Conservation (phyloP, 2,113 vertebrate species). For the Notarius lentiginosus region DNA sequence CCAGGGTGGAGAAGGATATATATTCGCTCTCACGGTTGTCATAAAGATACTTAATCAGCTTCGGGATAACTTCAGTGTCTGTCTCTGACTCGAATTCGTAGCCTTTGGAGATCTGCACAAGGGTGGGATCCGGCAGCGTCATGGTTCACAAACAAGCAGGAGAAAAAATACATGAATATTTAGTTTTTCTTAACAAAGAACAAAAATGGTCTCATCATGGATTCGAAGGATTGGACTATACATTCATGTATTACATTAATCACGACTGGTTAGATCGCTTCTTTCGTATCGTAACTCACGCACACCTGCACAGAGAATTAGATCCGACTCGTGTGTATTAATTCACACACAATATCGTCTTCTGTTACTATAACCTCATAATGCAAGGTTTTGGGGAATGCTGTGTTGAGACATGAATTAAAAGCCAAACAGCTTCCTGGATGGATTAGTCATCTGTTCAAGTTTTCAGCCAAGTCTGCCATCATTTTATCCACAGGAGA, state of each 20-base stretch:
- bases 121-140: conserved; percentile 17
- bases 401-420: not conserved
- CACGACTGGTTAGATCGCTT: not conserved
- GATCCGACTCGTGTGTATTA: not conserved
- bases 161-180: conserved; percentile 22
- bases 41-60: conserved; percentile 93
- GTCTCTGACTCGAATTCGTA: conserved; percentile 98
- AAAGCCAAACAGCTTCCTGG: not conserved
- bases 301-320: not conserved
- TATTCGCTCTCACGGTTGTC: conserved; percentile 87
- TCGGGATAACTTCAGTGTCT: conserved; percentile 94
- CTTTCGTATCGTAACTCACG: not conserved
- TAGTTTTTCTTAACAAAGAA: not conserved
- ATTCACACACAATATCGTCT: not conserved
- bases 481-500: not conserved
- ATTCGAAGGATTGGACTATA: not conserved
- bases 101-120: conserved; percentile 84
- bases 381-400: not conserved
- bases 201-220: not conserved
- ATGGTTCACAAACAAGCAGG: conserved; percentile 37
- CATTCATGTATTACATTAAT: too few relatives aligned
- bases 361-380: not conserved
- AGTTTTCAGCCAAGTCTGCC: not conserved
- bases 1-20: conserved; percentile 85
- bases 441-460: conserved; percentile 9